Evolutionary conservation across 1,140 invertebrate genomes (phyloP).

Genomic region (Theocolax elegans): DNA sequence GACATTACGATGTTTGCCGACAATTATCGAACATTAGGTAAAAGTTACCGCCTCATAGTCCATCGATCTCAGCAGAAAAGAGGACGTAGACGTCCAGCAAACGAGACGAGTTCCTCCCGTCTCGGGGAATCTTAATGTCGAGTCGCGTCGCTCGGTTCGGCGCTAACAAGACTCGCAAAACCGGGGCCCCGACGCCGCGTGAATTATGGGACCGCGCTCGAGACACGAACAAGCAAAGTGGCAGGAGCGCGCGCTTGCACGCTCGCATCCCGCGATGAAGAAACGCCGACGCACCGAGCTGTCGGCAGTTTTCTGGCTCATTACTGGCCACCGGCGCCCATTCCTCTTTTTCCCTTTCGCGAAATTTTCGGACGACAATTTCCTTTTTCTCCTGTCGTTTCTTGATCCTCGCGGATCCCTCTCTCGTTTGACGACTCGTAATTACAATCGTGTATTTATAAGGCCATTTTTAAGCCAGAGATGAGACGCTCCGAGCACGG

Average conservation of each 20-base stretch:
- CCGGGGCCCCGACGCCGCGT: slow-evolving; percentile 47
- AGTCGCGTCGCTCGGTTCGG: slow-evolving; percentile 32
- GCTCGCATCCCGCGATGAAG: slow-evolving; percentile 20
- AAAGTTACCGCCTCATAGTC: no score
- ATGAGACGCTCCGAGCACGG: slow-evolving; percentile 31
- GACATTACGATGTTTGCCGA: no score
- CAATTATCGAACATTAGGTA: no score
- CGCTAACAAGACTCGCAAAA: slow-evolving; percentile 56
- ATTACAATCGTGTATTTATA: slow-evolving; percentile 16
- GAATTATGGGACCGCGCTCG: slow-evolving; percentile 58
- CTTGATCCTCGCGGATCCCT: not conserved
- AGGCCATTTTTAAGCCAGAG: slow-evolving; percentile 29
- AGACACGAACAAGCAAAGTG: slow-evolving; percentile 42
- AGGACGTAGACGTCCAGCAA: not conserved
- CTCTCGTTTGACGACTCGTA: not conserved
- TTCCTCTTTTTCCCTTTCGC: slow-evolving; percentile 54
- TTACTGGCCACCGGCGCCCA: slow-evolving; percentile 61
- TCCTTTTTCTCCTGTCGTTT: not conserved
- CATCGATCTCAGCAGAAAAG: slow-evolving; percentile 14
- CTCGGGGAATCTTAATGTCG: slow-evolving; percentile 15
- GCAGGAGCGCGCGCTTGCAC: not conserved
- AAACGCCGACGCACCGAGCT: slow-evolving; percentile 60
- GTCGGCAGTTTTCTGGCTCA: slow-evolving; percentile 68
- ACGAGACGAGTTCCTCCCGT: slow-evolving; percentile 7
- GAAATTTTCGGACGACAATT: not conserved